Conservation (phyloP, 2,113 vertebrate species). For the Anser cygnoides region DNA sequence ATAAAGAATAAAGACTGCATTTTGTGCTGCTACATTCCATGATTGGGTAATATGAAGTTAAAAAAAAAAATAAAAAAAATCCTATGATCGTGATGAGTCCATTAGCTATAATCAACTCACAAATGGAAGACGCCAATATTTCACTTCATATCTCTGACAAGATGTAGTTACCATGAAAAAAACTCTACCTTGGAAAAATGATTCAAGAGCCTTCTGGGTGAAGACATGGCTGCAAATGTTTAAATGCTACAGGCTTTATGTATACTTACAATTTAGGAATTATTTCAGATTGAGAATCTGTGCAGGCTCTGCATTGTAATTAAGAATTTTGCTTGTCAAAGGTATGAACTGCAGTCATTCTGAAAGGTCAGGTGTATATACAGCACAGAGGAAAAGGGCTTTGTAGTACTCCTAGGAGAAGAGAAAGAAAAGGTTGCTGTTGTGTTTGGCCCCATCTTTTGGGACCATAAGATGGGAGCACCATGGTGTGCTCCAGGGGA, state of each 20-base stretch:
- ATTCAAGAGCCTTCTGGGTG: background rate
- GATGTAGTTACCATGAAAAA: background rate
- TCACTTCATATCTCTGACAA: slow-evolving; percentile 38
- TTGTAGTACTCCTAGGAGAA: background rate
- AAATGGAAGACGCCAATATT: slow-evolving; percentile 47
- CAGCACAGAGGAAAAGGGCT: background rate
- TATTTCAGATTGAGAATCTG: background rate
- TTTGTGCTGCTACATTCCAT: slow-evolving; percentile 55
- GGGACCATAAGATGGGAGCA: background rate
- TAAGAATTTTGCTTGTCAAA: background rate
- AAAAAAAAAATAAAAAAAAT: slow-evolving; percentile 13
- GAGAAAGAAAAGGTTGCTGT: background rate
- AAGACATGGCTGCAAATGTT: background rate
- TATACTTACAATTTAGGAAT: background rate
- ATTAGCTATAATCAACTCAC: slow-evolving; percentile 48
- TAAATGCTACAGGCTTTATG: background rate
- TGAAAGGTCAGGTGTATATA: background rate
- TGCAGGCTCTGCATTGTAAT: background rate
- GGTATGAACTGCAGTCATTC: background rate
- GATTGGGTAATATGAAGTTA: slow-evolving; percentile 42
- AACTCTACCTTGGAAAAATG: background rate
- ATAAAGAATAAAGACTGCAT: slow-evolving; percentile 55
- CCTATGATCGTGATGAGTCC: slow-evolving; percentile 1
- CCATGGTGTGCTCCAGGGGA: background rate
- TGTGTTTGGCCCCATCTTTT: background rate